Conservation (phyloP, 2,797 vertebrate species). For the Sebastes cheni region DNA sequence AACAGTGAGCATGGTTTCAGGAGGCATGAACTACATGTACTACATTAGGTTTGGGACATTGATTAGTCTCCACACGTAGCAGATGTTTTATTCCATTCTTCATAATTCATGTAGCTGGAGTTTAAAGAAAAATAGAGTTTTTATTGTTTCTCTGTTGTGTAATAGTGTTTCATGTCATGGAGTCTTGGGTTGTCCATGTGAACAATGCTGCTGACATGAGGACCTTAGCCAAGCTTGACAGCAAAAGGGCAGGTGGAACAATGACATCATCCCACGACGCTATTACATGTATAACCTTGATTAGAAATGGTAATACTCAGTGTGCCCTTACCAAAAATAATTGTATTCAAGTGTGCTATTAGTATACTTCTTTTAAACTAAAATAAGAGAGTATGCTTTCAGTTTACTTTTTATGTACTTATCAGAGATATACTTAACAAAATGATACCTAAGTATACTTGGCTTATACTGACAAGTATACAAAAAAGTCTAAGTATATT, state of each 20-base stretch:
- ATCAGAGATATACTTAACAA: too few relatives aligned
- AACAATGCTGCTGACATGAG: not conserved
- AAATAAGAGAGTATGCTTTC: too few relatives aligned
- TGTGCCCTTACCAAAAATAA: too few relatives aligned
- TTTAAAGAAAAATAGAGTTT: not conserved
- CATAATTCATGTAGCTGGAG: not conserved
- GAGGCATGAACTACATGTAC: too few relatives aligned
- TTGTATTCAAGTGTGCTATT: too few relatives aligned
- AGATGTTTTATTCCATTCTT: not conserved
- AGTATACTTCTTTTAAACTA: too few relatives aligned
- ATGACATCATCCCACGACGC: not conserved
- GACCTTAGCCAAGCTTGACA: not conserved
- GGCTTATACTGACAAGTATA: too few relatives aligned
- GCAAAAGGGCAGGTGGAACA: not conserved
- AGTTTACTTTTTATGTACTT: too few relatives aligned
- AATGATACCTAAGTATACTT: too few relatives aligned
- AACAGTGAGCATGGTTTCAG: not conserved
- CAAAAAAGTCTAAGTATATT: too few relatives aligned
- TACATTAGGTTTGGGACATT: not conserved
- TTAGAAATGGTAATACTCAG: not conserved
- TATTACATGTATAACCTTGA: not conserved
- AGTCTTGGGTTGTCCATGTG: not conserved
- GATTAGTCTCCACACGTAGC: not conserved
- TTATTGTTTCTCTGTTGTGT: not conserved
- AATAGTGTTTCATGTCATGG: not conserved